phyloP scores from a whole-genome alignment of 2,888 invertebrate genomes.

The Sceliomorpha sp. region DNA sequence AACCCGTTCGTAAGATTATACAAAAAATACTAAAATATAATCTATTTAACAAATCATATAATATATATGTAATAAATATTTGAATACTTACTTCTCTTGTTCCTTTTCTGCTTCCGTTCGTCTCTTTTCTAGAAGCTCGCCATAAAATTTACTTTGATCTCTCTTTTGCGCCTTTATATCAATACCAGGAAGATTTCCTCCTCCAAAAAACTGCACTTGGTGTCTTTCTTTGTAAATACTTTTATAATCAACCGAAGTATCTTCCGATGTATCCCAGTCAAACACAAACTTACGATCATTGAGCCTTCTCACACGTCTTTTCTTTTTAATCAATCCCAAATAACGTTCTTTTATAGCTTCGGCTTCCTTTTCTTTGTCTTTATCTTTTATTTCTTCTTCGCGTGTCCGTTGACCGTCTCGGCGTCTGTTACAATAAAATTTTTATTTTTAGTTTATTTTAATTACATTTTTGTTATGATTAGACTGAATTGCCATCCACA shows the following conservation, averaged over 20 bases:
- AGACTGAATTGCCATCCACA: too few species aligned
- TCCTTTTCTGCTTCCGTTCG: conserved; percentile 98
- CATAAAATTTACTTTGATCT: conserved; percentile 98
- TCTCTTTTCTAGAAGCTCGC: conserved; percentile 95
- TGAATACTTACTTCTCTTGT: conserved; percentile 88
- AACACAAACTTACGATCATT: conserved; percentile 99
- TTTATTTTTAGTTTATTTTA: conserved; percentile 5
- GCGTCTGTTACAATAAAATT: conserved; percentile 60
- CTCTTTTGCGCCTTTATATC: conserved; percentile 98
- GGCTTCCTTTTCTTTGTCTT: conserved; percentile 95
- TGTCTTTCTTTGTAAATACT: conserved; percentile 97
- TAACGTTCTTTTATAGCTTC: conserved; percentile 98
- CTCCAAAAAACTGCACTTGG: conserved; percentile 98
- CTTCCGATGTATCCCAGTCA: conserved; percentile 99
- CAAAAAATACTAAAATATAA: too few species aligned
- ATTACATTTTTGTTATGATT: background rate
- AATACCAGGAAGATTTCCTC: conserved; percentile 98
- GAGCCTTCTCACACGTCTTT: conserved; percentile 93
- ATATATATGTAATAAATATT: too few species aligned
- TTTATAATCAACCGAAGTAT: conserved; percentile 99
- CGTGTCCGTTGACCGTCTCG: conserved; percentile 75
- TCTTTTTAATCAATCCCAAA: conserved; percentile 95
- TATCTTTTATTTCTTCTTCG: conserved; percentile 84
- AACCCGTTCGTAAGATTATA: too few species aligned
- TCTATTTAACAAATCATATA: too few species aligned